Evolutionary conservation across 2,888 invertebrate genomes (phyloP).

Genomic region (Scotopteryx bipunctaria): DNA sequence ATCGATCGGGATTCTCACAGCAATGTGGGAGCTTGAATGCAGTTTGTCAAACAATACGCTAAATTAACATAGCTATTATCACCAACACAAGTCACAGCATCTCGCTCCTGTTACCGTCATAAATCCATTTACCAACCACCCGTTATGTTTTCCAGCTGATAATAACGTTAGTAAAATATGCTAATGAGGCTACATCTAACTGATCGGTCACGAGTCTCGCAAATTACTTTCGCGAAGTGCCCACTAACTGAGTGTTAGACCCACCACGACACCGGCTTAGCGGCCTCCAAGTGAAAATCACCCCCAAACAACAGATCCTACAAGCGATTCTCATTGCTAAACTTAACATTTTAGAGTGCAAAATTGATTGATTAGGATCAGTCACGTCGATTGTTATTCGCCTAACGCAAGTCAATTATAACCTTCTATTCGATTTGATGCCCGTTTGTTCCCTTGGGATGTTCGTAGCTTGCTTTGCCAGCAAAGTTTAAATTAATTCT

Average conservation of each 20-base stretch:
- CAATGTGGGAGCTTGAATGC: too few relatives aligned
- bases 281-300: slow-evolving; percentile 49
- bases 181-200: slow-evolving; percentile 63
- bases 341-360: slow-evolving; percentile 46
- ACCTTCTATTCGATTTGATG: slow-evolving; percentile 79
- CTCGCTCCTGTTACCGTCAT: slow-evolving; percentile 49
- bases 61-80: slow-evolving; percentile 64
- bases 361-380: slow-evolving; percentile 54
- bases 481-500: slow-evolving; percentile 81
- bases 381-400: slow-evolving; percentile 63
- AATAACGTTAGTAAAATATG: slow-evolving; percentile 68
- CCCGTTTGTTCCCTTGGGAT: slow-evolving; percentile 70
- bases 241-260: slow-evolving; percentile 68
- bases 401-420: slow-evolving; percentile 72
- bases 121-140: slow-evolving; percentile 57
- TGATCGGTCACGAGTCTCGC: slow-evolving; percentile 61
- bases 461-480: slow-evolving; percentile 69
- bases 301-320: slow-evolving; percentile 30
- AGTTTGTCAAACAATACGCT: slow-evolving; percentile 36
- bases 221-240: slow-evolving; percentile 70
- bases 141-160: slow-evolving; percentile 50
- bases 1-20: too few relatives aligned
- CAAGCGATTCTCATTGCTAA: slow-evolving; percentile 41
- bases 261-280: slow-evolving; percentile 54
- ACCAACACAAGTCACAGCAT: slow-evolving; percentile 46